phyloP scores from a whole-genome alignment of 2,113 vertebrate species.

The Poicephalus gulielmi region DNA sequence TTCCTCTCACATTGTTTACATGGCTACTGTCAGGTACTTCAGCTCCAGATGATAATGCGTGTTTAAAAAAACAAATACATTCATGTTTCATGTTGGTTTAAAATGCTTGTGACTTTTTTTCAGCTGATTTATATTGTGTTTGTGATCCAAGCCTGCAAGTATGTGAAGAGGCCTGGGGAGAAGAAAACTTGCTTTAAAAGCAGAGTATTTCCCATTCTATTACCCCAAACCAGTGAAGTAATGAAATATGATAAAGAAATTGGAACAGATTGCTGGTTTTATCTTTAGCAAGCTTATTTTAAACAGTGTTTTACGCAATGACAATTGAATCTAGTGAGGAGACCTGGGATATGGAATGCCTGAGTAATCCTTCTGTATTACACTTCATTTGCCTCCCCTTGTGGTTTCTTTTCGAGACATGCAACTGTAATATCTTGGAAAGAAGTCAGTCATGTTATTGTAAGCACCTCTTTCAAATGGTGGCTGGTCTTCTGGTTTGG shows the following conservation, averaged over 20 bases:
- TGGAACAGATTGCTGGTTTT: not conserved
- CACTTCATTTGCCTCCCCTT: not conserved
- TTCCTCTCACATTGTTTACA: constrained; percentile 39
- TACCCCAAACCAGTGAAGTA: not conserved
- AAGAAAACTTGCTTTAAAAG: not conserved
- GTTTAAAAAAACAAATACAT: constrained; percentile 48
- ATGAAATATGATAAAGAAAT: not conserved
- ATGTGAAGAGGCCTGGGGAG: not conserved
- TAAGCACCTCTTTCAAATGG: not conserved
- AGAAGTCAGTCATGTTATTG: not conserved
- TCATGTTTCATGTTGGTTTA: constrained; percentile 37
- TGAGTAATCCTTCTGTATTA: not conserved
- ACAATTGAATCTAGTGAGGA: not conserved
- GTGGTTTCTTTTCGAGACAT: not conserved
- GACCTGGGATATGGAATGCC: not conserved
- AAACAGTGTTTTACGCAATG: not conserved
- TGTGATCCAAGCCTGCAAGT: constrained; percentile 17
- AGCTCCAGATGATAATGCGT: constrained; percentile 25
- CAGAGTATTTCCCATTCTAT: not conserved
- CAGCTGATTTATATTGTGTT: constrained; percentile 40
- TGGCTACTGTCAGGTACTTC: constrained; percentile 51
- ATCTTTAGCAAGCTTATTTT: not conserved
- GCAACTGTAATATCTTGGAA: not conserved
- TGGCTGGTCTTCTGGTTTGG: not conserved
- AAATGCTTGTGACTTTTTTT: not conserved